These are phyloP conservation scores for Arothron firmamentum DNA, from an alignment of 2,113 vertebrate genomes.

Conservation along the genomic window DNA sequence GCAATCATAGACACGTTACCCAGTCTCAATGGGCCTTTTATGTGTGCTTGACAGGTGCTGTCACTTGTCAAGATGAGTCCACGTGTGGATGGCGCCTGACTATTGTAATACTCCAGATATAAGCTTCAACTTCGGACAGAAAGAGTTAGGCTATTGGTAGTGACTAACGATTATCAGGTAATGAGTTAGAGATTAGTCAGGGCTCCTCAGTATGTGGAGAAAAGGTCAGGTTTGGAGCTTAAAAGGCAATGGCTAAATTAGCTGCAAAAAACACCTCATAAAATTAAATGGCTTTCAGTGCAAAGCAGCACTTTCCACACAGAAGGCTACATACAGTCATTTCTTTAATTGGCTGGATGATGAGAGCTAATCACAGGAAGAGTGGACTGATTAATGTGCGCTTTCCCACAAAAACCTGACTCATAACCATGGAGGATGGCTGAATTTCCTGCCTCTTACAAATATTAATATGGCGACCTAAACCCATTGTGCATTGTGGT, in stretches of 20 bases:
- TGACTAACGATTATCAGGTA: constrained; percentile 46
- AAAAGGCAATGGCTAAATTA: constrained; percentile 58
- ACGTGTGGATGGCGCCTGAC: constrained; percentile 32
- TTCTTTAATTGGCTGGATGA: constrained; percentile 52
- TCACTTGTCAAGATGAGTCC: constrained; percentile 58
- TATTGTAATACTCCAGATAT: constrained; percentile 12
- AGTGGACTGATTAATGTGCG: constrained; percentile 11
- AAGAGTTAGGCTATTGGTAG: constrained; percentile 36
- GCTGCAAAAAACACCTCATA: constrained; percentile 53
- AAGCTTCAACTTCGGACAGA: constrained; percentile 12
- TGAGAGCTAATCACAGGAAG: constrained; percentile 44
- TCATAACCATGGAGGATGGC: constrained; percentile 14
- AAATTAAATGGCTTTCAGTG: constrained; percentile 51
- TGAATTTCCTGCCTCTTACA: constrained; percentile 10
- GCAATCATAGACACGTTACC: constrained; percentile 33
- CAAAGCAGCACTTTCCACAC: constrained; percentile 38
- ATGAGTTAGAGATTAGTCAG: constrained; percentile 49
- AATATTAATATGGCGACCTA: constrained; percentile 5
- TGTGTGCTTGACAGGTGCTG: constrained; percentile 58
- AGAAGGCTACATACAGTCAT: constrained; percentile 49
- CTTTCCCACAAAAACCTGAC: constrained; percentile 21
- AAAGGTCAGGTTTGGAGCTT: constrained; percentile 56
- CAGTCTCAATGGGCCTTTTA: constrained; percentile 49
- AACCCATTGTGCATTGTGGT: constrained; percentile 8
- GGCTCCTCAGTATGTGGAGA: constrained; percentile 38